Conservation (phyloP, 2,888 invertebrate genomes). For the Dioctria rufipes region DNA sequence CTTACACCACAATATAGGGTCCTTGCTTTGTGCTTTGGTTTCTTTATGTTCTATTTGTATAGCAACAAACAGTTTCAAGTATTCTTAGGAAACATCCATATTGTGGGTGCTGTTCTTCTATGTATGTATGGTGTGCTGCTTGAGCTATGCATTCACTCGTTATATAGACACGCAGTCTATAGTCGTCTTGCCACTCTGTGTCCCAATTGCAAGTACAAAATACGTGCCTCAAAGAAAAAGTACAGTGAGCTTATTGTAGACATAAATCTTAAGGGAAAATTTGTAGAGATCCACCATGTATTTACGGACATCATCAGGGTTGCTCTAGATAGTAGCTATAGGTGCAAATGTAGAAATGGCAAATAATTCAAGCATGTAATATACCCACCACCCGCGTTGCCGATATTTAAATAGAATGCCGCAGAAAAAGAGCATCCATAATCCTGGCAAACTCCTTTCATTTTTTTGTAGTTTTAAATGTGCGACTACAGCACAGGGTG, state of each 20-base stretch:
- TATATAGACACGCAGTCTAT: background rate
- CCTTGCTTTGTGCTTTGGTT: background rate
- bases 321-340: background rate
- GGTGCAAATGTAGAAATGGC: slow-evolving; percentile 38
- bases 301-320: slow-evolving; percentile 23
- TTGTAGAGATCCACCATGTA: slow-evolving; percentile 20
- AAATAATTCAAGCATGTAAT: slow-evolving; percentile 33
- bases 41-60: background rate
- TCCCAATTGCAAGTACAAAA: slow-evolving; percentile 41
- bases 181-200: background rate
- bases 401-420: slow-evolving; percentile 25
- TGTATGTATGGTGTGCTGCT: background rate
- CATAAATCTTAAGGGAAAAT: slow-evolving; percentile 33
- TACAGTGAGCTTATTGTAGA: slow-evolving; percentile 31
- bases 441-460: background rate
- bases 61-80: background rate
- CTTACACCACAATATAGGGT: background rate
- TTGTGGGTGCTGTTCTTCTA: background rate
- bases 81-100: slow-evolving; percentile 2
- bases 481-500: slow-evolving; percentile 15
- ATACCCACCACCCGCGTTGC: background rate
- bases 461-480: background rate
- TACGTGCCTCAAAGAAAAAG: slow-evolving; percentile 42
- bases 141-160: background rate
- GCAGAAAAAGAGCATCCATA: slow-evolving; percentile 36